phyloP scores from a whole-genome alignment of 2,888 invertebrate genomes.

The Mycalesis mineus region DNA sequence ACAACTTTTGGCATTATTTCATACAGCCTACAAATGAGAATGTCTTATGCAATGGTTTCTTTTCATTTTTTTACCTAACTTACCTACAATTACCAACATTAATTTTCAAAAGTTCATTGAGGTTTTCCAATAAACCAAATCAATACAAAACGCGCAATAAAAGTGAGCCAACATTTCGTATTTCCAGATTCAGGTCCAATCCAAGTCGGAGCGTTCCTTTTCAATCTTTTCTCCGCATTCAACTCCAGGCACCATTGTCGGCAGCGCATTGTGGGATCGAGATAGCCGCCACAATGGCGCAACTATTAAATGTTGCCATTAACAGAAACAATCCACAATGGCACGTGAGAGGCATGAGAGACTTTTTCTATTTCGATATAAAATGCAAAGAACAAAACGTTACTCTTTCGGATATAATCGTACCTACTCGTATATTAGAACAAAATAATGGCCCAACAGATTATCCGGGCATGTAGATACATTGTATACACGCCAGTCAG shows the following conservation, averaged over 20 bases:
- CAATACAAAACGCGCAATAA: background rate
- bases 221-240: slow-evolving; percentile 26
- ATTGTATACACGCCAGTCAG: too few species aligned
- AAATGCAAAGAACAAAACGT: slow-evolving; percentile 29
- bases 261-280: slow-evolving; percentile 53
- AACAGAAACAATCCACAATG: slow-evolving; percentile 66
- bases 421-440: too few species aligned
- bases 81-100: too few species aligned
- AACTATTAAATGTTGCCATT: slow-evolving; percentile 64
- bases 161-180: background rate
- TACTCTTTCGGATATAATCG: slow-evolving; percentile 37
- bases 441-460: too few species aligned
- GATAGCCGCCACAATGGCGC: slow-evolving; percentile 59
- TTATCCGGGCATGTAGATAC: too few species aligned
- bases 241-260: slow-evolving; percentile 37
- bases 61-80: too few species aligned
- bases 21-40: too few species aligned
- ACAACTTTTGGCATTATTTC: too few species aligned
- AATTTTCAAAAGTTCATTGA: too few species aligned
- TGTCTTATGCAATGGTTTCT: too few species aligned
- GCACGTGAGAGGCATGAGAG: slow-evolving; percentile 70
- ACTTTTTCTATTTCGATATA: slow-evolving; percentile 43
- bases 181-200: slow-evolving; percentile 9
- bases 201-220: slow-evolving; percentile 18
- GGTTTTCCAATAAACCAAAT: too few species aligned